Evolutionary conservation across 2,113 vertebrate genomes (phyloP), one percentile per base, ranked within the genome.

Genomic region (Furnarius figulus): DNA sequence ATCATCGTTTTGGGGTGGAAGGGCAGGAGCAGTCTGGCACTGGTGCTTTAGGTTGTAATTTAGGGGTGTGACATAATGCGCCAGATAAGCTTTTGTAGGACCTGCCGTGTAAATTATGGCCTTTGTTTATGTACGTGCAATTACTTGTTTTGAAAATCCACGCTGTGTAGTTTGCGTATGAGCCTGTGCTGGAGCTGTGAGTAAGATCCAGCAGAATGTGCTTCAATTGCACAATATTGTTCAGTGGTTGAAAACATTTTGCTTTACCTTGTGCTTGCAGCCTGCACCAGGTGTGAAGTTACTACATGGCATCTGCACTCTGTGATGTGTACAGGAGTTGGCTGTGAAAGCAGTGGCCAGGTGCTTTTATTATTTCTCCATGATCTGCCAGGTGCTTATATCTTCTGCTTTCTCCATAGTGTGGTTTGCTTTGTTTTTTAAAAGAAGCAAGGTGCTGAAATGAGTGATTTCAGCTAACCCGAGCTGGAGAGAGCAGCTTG

Each of bases 141-240:
- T 97, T 94, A 88, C 92, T 96, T 96, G 95, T 95, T 97, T 96
- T 82, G 93, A 70, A 94, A 90, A 63, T 92, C 90, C 90, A 42
- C 1, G 66, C 86, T 70, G 76, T 85, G 16, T 40, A 77, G 88
- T 95, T 97, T 31, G 77, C 80, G 67, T 52, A 55, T 22, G 72
- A 96, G 96, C 91, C 76, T 72, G 93, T 3, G 27, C 94, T 77
- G 71, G 73, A 90, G 91, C 92, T 68, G 94, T 83, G 87, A 95
- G 16, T 76, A 94, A 94, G 96, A 81, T 89, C 68, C 74, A 91
- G 89, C 89, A 94, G 95, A 83, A 96, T 73, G 86, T 53, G 77
- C 83, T 77, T 74, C 40, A 13, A 71, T 97, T 97, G 94, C 33
- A 52, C 96, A 97, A 83, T 86, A 79, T 53, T 72, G 65, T 80